Evolutionary conservation across 2,888 invertebrate genomes (phyloP).

Genomic region (Epistrophella euchroma): DNA sequence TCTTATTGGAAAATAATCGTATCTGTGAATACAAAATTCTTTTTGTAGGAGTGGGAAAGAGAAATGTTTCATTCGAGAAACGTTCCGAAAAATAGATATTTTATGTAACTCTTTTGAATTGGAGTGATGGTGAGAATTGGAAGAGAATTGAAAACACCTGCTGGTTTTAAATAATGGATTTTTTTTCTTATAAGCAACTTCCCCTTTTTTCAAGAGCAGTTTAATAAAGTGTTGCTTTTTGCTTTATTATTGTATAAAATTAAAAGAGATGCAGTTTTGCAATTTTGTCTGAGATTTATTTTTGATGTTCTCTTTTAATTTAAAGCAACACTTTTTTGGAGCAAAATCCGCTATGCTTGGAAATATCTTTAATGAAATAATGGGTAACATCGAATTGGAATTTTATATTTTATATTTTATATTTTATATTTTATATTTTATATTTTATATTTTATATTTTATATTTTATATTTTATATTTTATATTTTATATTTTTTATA

Average conservation of each 20-base stretch:
- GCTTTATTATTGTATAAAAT: neutral
- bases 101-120: neutral
- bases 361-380: constrained; percentile 6
- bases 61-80: constrained; percentile 25
- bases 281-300: neutral
- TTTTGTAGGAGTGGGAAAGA: neutral
- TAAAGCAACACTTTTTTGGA: constrained; percentile 6
- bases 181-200: constrained; percentile 1
- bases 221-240: neutral
- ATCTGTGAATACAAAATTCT: constrained; percentile 27
- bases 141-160: constrained; percentile 51
- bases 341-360: constrained; percentile 6
- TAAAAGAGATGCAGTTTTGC: constrained; percentile 14
- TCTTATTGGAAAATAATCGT: constrained; percentile 60
- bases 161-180: constrained; percentile 17
- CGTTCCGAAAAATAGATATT: constrained; percentile 33
- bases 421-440: too few species aligned
- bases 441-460: too few species aligned
- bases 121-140: neutral
- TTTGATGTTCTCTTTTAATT: neutral
- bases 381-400: neutral
- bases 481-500: too few species aligned
- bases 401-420: too few species aligned
- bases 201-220: neutral
- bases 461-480: too few species aligned